These are phyloP conservation scores for Drosophila suzukii DNA, from an alignment of 1,140 invertebrate species.

Conservation along the genomic window DNA sequence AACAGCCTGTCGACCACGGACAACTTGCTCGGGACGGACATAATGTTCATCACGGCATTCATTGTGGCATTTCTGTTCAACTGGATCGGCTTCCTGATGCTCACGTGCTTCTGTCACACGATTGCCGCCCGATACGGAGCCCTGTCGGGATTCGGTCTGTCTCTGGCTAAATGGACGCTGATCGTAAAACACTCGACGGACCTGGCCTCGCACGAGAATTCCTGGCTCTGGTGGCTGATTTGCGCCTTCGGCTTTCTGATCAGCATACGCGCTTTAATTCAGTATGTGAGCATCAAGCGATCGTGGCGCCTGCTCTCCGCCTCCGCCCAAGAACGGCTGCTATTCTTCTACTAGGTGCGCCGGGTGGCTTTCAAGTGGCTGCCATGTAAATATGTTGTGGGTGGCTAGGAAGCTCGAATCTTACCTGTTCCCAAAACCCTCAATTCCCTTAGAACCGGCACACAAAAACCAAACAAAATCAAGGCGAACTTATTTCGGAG, in stretches of 20 bases:
- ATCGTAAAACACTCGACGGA: constrained; percentile 96
- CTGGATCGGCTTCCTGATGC: constrained; percentile 96
- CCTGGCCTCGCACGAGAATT: constrained; percentile 92
- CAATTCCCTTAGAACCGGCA: constrained; percentile 6
- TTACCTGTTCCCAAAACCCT: constrained; percentile 33
- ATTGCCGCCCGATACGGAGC: constrained; percentile 97
- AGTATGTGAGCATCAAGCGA: constrained; percentile 95
- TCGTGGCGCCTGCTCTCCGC: constrained; percentile 94
- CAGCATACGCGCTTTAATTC: constrained; percentile 93
- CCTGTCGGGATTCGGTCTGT: constrained; percentile 95
- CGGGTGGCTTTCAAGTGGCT: constrained; percentile 32
- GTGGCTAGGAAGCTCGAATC: constrained; percentile 27
- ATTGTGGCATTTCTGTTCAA: constrained; percentile 96
- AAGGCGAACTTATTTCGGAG: constrained; percentile 33
- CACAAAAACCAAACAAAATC: constrained; percentile 30
- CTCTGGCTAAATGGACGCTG: constrained; percentile 96
- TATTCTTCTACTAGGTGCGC: constrained; percentile 92
- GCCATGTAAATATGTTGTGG: constrained; percentile 70
- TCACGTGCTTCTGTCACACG: constrained; percentile 97
- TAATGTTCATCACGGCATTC: constrained; percentile 95
- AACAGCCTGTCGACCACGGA: constrained; percentile 89
- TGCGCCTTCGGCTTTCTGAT: constrained; percentile 95
- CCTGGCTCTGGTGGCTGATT: constrained; percentile 95
- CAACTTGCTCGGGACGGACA: constrained; percentile 93
- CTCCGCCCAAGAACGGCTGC: constrained; percentile 92